Conservation (phyloP, 2,888 invertebrate genomes). For the Dioctria linearis region DNA sequence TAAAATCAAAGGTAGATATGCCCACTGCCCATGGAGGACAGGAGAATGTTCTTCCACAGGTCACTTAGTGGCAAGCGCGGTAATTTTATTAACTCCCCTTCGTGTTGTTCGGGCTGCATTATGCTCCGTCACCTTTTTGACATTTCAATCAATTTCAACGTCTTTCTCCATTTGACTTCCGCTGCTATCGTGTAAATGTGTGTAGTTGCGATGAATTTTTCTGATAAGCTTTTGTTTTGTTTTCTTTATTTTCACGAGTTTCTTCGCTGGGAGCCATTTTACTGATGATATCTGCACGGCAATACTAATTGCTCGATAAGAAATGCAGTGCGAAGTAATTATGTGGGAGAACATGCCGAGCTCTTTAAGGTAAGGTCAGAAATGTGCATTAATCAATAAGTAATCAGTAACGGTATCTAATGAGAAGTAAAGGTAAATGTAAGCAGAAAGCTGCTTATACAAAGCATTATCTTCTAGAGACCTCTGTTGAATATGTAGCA, state of each 20-base stretch:
- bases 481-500: too few relatives aligned
- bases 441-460: too few relatives aligned
- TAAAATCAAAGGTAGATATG: constrained; percentile 39
- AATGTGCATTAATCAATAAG: not conserved
- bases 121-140: constrained; percentile 50
- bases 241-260: not conserved
- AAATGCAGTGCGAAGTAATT: not conserved
- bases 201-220: constrained; percentile 14
- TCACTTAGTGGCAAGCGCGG: constrained; percentile 28
- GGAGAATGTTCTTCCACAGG: not conserved
- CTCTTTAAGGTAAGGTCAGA: not conserved
- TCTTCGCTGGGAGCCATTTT: not conserved
- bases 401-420: not conserved
- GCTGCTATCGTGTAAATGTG: not conserved
- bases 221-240: constrained; percentile 14
- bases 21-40: not conserved
- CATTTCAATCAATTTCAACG: constrained; percentile 52
- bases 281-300: not conserved
- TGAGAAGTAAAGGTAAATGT: too few relatives aligned
- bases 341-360: not conserved
- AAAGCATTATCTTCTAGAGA: too few relatives aligned
- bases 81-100: constrained; percentile 50
- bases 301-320: not conserved
- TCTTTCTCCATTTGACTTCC: constrained; percentile 33
- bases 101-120: constrained; percentile 13